Evolutionary conservation across 2,797 vertebrate genomes (phyloP).

Genomic region (Epinephelus coioides): DNA sequence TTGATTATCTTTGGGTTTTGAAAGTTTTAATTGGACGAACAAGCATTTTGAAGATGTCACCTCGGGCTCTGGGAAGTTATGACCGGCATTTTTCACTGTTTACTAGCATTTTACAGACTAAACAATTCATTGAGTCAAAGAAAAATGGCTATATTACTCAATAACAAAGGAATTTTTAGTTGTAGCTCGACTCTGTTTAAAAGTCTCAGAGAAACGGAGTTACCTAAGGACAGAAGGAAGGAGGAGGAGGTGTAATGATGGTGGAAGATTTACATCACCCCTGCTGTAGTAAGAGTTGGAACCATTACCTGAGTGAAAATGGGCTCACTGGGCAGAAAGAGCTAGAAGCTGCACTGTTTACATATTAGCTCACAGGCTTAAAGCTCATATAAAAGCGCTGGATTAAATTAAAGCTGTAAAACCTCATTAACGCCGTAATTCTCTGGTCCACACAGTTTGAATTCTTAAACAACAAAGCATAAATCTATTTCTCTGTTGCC

Average conservation of each 20-base stretch:
- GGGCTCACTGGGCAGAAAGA: slow-evolving; percentile 22
- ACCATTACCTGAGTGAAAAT: slow-evolving; percentile 31
- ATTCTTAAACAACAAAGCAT: slow-evolving; percentile 31
- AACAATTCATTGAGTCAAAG: not conserved
- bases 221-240: slow-evolving; percentile 33
- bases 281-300: slow-evolving; percentile 40
- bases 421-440: slow-evolving; percentile 42
- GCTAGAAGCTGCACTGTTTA: slow-evolving; percentile 45
- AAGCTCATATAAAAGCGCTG: slow-evolving; percentile 39
- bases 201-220: slow-evolving; percentile 17
- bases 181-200: not conserved
- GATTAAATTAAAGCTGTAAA: slow-evolving; percentile 48
- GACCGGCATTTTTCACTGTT: not conserved
- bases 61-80: not conserved
- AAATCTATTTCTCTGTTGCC: slow-evolving; percentile 25
- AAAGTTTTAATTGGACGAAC: too few species aligned
- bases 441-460: slow-evolving; percentile 15
- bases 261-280: slow-evolving; percentile 40
- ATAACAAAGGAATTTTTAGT: not conserved
- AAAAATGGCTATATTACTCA: not conserved
- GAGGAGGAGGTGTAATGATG: slow-evolving; percentile 8
- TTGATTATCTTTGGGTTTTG: too few species aligned
- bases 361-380: slow-evolving; percentile 2
- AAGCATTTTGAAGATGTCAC: too few species aligned
- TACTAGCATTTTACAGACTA: not conserved